These are phyloP conservation scores for Cavia aperea DNA, from an alignment of 2,113 vertebrate species.

Conservation along the genomic window DNA sequence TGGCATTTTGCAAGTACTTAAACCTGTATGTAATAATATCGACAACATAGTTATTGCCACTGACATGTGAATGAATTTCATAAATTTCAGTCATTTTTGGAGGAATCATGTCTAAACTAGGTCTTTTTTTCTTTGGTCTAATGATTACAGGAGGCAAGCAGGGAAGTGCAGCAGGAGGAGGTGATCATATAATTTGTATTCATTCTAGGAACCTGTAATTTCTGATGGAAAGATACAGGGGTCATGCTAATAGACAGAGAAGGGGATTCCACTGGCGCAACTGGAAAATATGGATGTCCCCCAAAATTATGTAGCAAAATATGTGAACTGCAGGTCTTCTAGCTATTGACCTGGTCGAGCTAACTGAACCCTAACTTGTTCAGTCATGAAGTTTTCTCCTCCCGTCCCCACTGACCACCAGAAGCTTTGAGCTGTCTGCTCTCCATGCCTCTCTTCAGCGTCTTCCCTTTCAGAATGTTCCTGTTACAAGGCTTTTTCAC, in stretches of 20 bases:
- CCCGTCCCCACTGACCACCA: neutral
- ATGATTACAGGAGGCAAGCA: neutral
- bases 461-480: neutral
- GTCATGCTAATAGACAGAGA: neutral
- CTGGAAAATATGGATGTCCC: neutral
- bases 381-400: neutral
- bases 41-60: neutral
- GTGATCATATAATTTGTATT: neutral
- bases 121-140: neutral
- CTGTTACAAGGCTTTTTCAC: neutral
- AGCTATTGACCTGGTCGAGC: neutral
- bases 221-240: neutral
- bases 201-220: neutral
- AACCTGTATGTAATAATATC: neutral
- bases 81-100: neutral
- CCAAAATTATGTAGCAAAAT: neutral
- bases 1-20: neutral
- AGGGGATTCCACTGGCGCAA: neutral
- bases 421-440: neutral
- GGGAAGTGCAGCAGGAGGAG: neutral
- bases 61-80: neutral
- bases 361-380: neutral
- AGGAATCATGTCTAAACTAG: neutral
- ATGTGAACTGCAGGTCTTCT: accelerated
- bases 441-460: neutral